Conservation (phyloP, 2,113 vertebrate species). For the Hyaena hyaena region DNA sequence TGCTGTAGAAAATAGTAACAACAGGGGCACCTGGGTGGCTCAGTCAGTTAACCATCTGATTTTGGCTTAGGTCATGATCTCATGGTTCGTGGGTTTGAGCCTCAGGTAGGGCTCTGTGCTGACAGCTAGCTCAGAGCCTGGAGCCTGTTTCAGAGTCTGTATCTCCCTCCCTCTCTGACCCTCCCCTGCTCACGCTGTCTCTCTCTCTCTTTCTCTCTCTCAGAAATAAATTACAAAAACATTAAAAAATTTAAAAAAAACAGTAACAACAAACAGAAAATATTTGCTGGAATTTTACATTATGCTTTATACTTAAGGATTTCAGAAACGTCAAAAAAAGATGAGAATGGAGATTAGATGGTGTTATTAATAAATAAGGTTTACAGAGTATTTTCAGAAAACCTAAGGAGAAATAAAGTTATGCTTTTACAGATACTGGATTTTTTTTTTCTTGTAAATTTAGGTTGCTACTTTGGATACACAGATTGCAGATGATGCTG, state of each 20-base stretch:
- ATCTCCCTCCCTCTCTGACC: no score
- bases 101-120: no score
- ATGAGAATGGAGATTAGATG: background rate
- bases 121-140: no score
- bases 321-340: background rate
- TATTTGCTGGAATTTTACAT: background rate
- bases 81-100: no score
- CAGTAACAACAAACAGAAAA: background rate
- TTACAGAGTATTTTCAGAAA: slow-evolving; percentile 29
- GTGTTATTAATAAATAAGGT: background rate
- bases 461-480: slow-evolving; percentile 94
- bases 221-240: no score
- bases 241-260: background rate
- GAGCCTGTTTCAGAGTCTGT: no score
- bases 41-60: no score
- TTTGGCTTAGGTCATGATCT: no score
- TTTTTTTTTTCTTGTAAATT: slow-evolving; percentile 24
- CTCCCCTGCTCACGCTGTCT: no score
- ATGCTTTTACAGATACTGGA: slow-evolving; percentile 10
- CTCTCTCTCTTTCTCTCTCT: no score
- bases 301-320: background rate
- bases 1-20: background rate
- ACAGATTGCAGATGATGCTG: slow-evolving; percentile 92
- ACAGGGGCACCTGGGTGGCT: background rate
- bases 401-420: background rate